Conservation (phyloP, 1,140 invertebrate species). For the Zaprionus ghesquierei region DNA sequence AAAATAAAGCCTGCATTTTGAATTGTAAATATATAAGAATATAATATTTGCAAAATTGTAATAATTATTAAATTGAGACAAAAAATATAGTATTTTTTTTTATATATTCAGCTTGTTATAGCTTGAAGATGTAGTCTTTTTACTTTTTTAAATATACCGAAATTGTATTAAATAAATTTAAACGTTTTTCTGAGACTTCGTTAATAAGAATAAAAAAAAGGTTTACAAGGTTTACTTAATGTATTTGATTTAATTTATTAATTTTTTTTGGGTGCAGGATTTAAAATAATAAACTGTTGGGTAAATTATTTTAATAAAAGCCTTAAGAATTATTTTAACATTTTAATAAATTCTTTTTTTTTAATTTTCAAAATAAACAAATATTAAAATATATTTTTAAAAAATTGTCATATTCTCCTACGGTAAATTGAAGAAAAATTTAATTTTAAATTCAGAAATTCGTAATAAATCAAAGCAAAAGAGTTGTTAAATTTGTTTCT, state of each 20-base stretch:
- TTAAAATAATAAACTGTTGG: no score
- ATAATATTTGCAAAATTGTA: neutral
- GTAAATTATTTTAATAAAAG: no score
- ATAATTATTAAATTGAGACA: neutral
- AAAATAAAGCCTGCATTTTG: neutral
- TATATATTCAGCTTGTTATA: neutral
- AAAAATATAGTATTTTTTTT: neutral
- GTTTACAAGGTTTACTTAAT: no score
- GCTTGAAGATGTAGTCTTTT: no score
- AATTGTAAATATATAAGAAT: neutral
- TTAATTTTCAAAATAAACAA: neutral
- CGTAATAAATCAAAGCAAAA: neutral
- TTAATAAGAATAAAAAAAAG: no score
- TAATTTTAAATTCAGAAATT: neutral
- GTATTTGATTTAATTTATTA: no score
- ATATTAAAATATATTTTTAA: neutral
- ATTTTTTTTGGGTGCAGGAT: no score
- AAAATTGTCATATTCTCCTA: neutral
- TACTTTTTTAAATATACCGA: no score
- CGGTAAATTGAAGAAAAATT: neutral
- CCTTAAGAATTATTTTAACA: no score
- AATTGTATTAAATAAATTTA: no score
- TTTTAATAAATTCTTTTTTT: no score
- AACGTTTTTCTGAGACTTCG: no score
- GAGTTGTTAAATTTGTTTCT: neutral